Base-by-base conservation (phyloP, 2,888 invertebrate species). In the Chrysomela aeneicollis region DNA sequence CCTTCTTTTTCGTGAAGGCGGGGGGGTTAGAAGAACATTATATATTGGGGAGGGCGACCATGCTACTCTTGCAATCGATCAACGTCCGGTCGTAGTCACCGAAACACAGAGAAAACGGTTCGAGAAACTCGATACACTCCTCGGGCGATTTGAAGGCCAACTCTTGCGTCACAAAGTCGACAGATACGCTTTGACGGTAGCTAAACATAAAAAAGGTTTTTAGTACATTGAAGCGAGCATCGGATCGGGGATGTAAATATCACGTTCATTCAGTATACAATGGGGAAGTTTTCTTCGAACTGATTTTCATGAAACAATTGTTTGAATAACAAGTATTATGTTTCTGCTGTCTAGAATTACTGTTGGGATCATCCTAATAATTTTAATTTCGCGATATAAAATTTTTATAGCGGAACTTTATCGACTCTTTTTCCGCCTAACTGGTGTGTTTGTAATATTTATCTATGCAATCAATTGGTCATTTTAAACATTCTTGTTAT, bases 21-120 rank as follows among this genome's bases (percentile, higher is more conserved):
- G 42, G 32, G 21, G 15, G 37, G 42, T 17, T 55, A 57, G 22
- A 46, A 30, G 17, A 57, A 46, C 46, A 42, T 30, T 67, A 74
- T 37, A 88, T 85, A 84, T 82, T 86, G 70, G 85, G 82, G 78
- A 88, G 80, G 79, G 84, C 84, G 77, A 85, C 83, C 82, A 87
- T 87, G 85, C 91, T 91, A 82, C 88, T 88, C 88, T 96, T 97
- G 89, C 96, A 96, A 90, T 97, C 96, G 83, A 97, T 88, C 84
- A 88, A 89, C 81, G 86, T 88, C 78, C 88, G 87, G 84, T 87
- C 86, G 78, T 85, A 82, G 84, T 90, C 91, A 82, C 87, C 86
- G 85, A 89, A 91, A 78, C 86, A 87, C 81, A 95, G 87, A 84
- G 89, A 89, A 84, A 93, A 92, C 79, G 91, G 90, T 82, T 87